Conservation (phyloP, 2,113 vertebrate species). For the Ploceus nigricollis region DNA sequence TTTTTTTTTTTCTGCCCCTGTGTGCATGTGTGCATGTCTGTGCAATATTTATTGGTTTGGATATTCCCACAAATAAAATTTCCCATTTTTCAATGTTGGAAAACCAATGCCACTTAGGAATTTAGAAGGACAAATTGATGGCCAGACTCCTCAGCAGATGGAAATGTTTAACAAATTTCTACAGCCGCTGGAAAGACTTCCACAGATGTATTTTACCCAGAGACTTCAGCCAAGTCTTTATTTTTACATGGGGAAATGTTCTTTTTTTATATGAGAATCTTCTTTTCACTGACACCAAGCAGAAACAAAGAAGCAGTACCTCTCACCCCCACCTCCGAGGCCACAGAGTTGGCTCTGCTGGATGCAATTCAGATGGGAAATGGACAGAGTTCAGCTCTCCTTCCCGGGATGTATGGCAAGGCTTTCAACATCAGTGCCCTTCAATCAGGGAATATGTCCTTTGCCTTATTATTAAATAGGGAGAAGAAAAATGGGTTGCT, state of each 20-base stretch:
- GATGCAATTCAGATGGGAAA: background rate
- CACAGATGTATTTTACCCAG: background rate
- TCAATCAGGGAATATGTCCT: background rate
- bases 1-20: accelerated
- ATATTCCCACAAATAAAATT: background rate
- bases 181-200: background rate
- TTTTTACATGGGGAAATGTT: background rate
- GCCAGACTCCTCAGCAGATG: background rate
- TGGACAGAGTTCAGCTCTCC: background rate
- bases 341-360: background rate
- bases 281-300: background rate
- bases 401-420: background rate
- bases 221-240: background rate
- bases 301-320: background rate
- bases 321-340: accelerated
- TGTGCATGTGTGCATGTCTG: accelerated
- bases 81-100: background rate
- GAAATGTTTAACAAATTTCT: background rate
- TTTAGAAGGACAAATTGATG: background rate
- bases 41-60: background rate
- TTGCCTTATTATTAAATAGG: background rate
- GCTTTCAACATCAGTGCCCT: background rate
- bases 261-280: background rate
- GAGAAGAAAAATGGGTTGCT: background rate
- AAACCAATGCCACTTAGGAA: background rate